Evolutionary conservation across 1,140 invertebrate species (phyloP), one percentile per base, ranked within the genome.

Genomic region (Camponotus floridanus): DNA sequence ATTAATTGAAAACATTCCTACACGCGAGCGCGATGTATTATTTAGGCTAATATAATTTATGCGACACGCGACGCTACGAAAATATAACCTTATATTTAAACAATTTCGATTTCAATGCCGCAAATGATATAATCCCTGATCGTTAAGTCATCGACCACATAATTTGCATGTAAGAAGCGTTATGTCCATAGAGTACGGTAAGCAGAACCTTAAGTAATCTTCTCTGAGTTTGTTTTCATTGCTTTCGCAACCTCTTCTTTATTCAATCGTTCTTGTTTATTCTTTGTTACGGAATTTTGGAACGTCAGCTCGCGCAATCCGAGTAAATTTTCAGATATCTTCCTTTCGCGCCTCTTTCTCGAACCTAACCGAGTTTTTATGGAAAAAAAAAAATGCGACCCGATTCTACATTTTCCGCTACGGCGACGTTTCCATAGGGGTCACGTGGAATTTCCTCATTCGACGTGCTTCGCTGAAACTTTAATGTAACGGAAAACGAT

Each of bases 401-500:
- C 26, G 26, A 4, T 15, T 73, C 45, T 61, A 31, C 48, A 9
- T 65, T 11, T 61, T 62, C 39, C 26, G 2, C 18, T 3, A 73
- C 55, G 55, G n/a, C 39, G 13, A 42, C 31, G 65, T 74, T 73
- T 48, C 21, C 33, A 18, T 33, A 26, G 36, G 51, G 48, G 62
- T 26, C 48, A 21, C 67, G 39, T 36, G 42, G 45, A n/a, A 21
- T 86, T 78, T 45, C 33, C 68, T 48, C 64, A 33, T 39, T 15
- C 31, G 31, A 18, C 42, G 42, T 39, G 62, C 21, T 64, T 78
- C 65, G 59, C 59, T 55, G 79, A 85, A 67, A 85, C 71, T 71
- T 83, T 73, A 84, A 88, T 87, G 79, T 65, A 88, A 87, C 51
- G 79, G 73, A 87, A 88, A 87, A 39, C 83, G 79, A 88, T 88